Evolutionary conservation across 1,140 invertebrate species (phyloP), one percentile per base, ranked within the genome.

Genomic region (Homalodisca vitripennis): DNA sequence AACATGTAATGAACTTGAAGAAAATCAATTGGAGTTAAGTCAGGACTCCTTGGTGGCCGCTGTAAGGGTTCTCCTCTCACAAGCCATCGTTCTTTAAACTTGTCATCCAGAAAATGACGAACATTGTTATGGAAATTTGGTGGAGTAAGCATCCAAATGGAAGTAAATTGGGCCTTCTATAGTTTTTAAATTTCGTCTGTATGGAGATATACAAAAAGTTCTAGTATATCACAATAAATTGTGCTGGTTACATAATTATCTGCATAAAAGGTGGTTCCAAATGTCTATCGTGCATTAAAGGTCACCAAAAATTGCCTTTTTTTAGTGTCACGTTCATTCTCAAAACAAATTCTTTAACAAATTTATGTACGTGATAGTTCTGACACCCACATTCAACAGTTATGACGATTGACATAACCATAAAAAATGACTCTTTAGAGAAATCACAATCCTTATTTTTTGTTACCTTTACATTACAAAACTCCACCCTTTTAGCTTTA

Each of bases 401-500:
- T 55, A 26, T 55, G 51, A 55, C 51, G 51, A 55, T 55, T 55
- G 51, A 55, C 51, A 55, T 55, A 20, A 20, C 51, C 51, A 55
- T 55, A 26, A n/a, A n/a, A n/a, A n/a, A n/a, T n/a, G n/a, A n/a
- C n/a, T n/a, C n/a, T n/a, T n/a, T n/a, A n/a, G n/a, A n/a, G n/a
- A n/a, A n/a, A n/a, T n/a, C n/a, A n/a, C 10, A 6, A 20, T 55
- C 24, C 17, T 55, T 20, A 20, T 55, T 55, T 6, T 55, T 26
- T 20, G 17, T 55, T 55, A 55, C 10, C 51, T 12, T 55, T 12
- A 55, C 51, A 55, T 26, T 55, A 55, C 17, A 17, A 55, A 55
- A 55, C 51, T 55, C 24, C 20, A 20, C 24, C 24, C 51, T 55
- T 55, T 55, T 26, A 55, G 24, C 10, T 20, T 55, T 20, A 55